These are phyloP conservation scores for Cnemophilus loriae DNA, from an alignment of 2,113 vertebrate genomes.

Conservation along the genomic window DNA sequence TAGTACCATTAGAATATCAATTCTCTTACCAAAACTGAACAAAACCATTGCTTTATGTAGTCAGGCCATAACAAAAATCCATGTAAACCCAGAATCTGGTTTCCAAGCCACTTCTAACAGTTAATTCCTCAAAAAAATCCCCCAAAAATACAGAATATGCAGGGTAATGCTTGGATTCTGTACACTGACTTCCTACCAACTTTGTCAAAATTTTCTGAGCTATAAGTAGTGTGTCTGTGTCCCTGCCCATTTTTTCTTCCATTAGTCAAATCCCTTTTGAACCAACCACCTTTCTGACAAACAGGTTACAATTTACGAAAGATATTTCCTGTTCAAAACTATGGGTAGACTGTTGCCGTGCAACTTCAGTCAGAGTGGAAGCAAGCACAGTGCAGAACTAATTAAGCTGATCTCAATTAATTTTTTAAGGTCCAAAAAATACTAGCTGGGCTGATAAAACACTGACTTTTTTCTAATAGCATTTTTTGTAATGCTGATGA, in stretches of 20 bases:
- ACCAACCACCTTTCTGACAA: background rate
- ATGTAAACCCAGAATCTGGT: background rate
- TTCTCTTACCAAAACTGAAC: background rate
- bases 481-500: background rate
- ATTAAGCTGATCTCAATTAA: background rate
- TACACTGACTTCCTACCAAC: background rate
- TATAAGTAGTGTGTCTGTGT: background rate
- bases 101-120: background rate
- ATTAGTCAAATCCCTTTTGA: background rate
- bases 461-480: background rate
- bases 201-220: background rate
- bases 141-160: background rate
- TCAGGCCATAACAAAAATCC: background rate
- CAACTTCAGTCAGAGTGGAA: background rate
- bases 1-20: background rate
- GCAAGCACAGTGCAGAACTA: background rate
- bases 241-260: background rate
- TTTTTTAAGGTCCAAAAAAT: background rate
- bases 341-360: background rate
- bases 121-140: background rate
- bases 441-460: background rate
- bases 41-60: background rate
- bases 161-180: background rate
- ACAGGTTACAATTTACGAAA: background rate
- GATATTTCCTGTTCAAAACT: background rate